Evolutionary conservation across 2,113 vertebrate species (phyloP), one percentile per base, ranked within the genome.

Genomic region (Toxotes chatareus): DNA sequence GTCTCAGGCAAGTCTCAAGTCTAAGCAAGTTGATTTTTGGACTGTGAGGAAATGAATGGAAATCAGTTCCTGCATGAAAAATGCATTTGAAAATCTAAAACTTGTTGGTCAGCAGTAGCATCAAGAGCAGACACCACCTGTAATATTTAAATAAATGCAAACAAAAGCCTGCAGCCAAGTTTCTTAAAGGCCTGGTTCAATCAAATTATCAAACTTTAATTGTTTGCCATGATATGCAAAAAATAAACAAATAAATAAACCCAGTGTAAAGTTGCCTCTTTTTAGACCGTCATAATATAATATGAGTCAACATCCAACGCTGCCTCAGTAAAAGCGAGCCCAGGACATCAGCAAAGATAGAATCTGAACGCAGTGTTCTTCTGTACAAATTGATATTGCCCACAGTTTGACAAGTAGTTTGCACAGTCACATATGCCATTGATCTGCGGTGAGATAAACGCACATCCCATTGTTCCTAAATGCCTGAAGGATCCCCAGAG

Each of bases 361-460:
- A 44, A 11, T 55, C n/a, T n/a, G 56, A 83, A 55, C 14, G 23
- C 34, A 42, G 3, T 56, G 51, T 51, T 69, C 34, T 27, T 19
- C 68, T 63, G 38, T 31, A 70, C 40, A 53, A 51, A 46, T 59
- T 59, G 17, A 71, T 63, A 55, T 67, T 42, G 51, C 27, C 71
- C 36, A 44, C 23, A 36, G 67, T 84, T 53, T 66, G 70, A 87
- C 64, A 72, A 78, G 82, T 63, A 73, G 60, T 84, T 75, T 59
- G 38, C 53, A 42, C 27, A 44, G 53, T 71, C 74, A 60, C 44
- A 55, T 5, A 21, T 77, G 59, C 60, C 63, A 82, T 76, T 85
- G 86, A 90, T 82, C 84, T 74, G 84, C 40, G 86, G 67, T 64
- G 31, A 82, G 72, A 75, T 80, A 60, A 88, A 84, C 56, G 68